Evolutionary conservation across 1,140 invertebrate species (phyloP).

Genomic region (Coelopa frigida): DNA sequence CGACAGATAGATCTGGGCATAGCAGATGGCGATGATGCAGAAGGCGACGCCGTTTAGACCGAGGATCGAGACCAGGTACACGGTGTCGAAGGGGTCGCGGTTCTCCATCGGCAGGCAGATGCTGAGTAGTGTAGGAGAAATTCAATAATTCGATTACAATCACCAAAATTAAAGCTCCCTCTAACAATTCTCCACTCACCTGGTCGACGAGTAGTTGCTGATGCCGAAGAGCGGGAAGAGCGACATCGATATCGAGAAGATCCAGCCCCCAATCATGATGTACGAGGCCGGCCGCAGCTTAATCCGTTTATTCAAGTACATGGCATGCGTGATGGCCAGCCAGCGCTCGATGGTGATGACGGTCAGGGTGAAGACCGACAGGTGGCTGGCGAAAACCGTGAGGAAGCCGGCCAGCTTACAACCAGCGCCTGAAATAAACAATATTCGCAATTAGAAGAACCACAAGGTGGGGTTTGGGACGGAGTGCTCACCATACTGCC

Average conservation of each 20-base stretch:
- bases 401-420: conserved; percentile 82
- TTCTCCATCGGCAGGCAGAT: conserved; percentile 71
- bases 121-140: conserved; percentile 44
- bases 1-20: conserved; percentile 74
- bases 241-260: conserved; percentile 68
- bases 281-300: conserved; percentile 58
- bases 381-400: conserved; percentile 77
- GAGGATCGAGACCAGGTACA: conserved; percentile 67
- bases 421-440: conserved; percentile 50
- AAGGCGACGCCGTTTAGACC: conserved; percentile 68
- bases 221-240: conserved; percentile 70
- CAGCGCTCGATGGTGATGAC: conserved; percentile 82
- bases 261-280: conserved; percentile 68
- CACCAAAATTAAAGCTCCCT: too few relatives aligned
- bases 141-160: neutral
- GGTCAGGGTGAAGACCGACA: conserved; percentile 79
- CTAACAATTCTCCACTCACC: conserved; percentile 41
- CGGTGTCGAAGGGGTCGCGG: conserved; percentile 53
- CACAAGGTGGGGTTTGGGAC: too few relatives aligned
- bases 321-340: conserved; percentile 80
- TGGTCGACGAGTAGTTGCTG: conserved; percentile 72
- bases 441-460: neutral
- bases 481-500: conserved; percentile 75
- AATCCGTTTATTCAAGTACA: conserved; percentile 66
- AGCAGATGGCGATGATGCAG: conserved; percentile 69